Evolutionary conservation across 2,888 invertebrate species (phyloP), one percentile per base, ranked within the genome.

Genomic region (Trichogramma evanescens): DNA sequence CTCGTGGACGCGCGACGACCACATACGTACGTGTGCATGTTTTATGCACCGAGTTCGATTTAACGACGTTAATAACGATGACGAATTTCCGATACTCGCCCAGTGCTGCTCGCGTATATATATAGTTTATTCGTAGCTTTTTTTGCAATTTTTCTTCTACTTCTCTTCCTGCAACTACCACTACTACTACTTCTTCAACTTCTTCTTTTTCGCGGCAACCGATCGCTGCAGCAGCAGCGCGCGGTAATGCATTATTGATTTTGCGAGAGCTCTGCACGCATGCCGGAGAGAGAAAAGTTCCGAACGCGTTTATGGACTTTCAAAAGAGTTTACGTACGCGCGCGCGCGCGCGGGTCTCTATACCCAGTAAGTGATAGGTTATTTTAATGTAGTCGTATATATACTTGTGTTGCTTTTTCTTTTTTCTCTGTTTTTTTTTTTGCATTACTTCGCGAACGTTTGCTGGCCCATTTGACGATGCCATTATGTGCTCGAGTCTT

Each of bases 201-300:
- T 46, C 5, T 46, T 9, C 7, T 46, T 8, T 46, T 8, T 46
- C 9, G 3, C 26, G 26, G 26, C 26, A 26, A 26, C 26, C 26
- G 26, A 26, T 26, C 26, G 10, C 46, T 10, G 10, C 9, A 46
- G 46, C 43, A 38, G 38, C n/a, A 46, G 49, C 42, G 50, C 50
- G n/a, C 46, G 4, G 46, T 44, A 26, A 58, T 57, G 54, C 61
- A 57, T 56, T 57, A 61, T 61, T 54, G 56, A 61, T 61, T 44
- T 39, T 6, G 46, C n/a, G 46, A 46, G 46, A n/a, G 9, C 5
- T 10, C 50, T 51, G 44, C 50, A 41, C 49, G n/a, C 38, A 42
- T 45, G 49, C 55, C 40, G 41, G 10, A 50, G 42, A 1, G 8
- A 43, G 54, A 26, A 26, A 26, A 26, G 26, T 26, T 26, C 26